phyloP scores from a whole-genome alignment of 2,797 vertebrate species.

The Oceanodroma leucorhoa region DNA sequence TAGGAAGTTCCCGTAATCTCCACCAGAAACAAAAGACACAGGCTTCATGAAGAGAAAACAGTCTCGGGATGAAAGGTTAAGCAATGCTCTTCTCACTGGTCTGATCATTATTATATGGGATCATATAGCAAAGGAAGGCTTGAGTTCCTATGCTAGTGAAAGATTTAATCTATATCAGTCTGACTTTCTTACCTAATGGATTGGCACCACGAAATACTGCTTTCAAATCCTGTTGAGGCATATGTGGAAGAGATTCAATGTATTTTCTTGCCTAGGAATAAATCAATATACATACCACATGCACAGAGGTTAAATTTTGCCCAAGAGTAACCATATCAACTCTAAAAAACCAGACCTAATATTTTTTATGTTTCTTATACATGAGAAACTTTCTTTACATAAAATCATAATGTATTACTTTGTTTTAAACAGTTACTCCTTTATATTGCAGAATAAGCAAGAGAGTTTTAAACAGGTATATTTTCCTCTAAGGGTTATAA shows the following conservation, averaged over 20 bases:
- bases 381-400: not conserved
- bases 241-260: conserved; percentile 95
- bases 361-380: not conserved
- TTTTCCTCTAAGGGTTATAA: not conserved
- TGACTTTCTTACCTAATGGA: conserved; percentile 85
- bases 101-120: not conserved
- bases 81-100: not conserved
- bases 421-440: not conserved
- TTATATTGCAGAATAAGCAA: not conserved
- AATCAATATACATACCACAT: conserved; percentile 2
- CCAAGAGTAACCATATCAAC: not conserved
- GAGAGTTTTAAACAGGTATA: not conserved
- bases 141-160: not conserved
- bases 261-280: conserved; percentile 92
- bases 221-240: conserved; percentile 95
- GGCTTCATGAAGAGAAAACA: not conserved
- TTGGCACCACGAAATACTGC: conserved; percentile 93
- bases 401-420: not conserved
- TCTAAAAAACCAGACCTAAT: not conserved
- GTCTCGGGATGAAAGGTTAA: not conserved
- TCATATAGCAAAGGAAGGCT: not conserved
- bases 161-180: not conserved
- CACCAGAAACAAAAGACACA: not conserved
- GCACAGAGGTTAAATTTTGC: conserved; percentile 4
- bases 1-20: not conserved